Base-by-base conservation (phyloP, 2,797 vertebrate species). In the Molossus alvarezi region DNA sequence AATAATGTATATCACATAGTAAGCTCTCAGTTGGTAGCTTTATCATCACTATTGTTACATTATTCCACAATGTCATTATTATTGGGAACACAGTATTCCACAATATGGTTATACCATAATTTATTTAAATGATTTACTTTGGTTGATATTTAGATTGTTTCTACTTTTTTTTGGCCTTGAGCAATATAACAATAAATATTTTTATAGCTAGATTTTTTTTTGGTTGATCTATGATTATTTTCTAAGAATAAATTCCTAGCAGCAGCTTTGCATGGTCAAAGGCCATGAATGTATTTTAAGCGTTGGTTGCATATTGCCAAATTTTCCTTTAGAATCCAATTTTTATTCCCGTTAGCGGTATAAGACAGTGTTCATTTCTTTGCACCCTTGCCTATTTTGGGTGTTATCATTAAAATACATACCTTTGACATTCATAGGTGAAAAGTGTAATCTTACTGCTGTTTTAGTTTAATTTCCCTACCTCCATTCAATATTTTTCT, bases 81-180 rank as follows among this genome's bases (percentile, higher is more conserved):
- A 41, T 48, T 89, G 76, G 12, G 64, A 83, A 73, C 17, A n/a
- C 53, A 60, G 76, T 81, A 69, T 95, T 92, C 25, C 15, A 20
- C 57, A 76, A 84, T 69, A 55, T 33, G 60, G 48, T 64, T 92
- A 33, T 71, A 41, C 12, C 25, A 45, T 85, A 81, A 65, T 51
- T 87, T 80, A 58, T 69, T 88, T 58, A 37, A 93, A 23, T 62
- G 27, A 3, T 69, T 41, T 45, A 65, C 17, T 94, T 64, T 85
- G 82, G 11, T 65, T 92, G 64, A 18, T 90, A 73, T 88, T 92
- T 93, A 95, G 57, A 65, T 86, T 48, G 5, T 91, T 65, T 90
- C 7, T 48, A 57, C 86, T 87, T 96, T 37, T 51, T 23, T 10
- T 18, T 33, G 62, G 2, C 60, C 90, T 13, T n/a, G 88, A 88